phyloP scores from a whole-genome alignment of 2,113 vertebrate genomes.

The Alethe diademata region DNA sequence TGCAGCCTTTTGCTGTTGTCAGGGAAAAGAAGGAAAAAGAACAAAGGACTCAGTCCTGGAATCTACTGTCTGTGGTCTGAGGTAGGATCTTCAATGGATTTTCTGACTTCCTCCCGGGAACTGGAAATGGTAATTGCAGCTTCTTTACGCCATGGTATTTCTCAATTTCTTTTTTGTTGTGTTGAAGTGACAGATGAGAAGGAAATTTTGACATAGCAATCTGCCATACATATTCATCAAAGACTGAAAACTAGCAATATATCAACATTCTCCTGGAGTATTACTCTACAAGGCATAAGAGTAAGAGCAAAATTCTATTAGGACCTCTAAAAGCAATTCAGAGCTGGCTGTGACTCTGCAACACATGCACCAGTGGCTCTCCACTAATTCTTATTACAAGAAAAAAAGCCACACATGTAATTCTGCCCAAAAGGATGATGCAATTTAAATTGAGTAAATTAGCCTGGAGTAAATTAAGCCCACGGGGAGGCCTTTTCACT shows the following conservation, averaged over 20 bases:
- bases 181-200: not conserved
- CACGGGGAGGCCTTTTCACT: not conserved
- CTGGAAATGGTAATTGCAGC: not conserved
- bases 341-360: not conserved
- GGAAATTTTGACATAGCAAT: not conserved
- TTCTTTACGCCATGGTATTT: not conserved
- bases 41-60: not conserved
- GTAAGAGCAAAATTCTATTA: not conserved
- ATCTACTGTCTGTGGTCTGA: not conserved
- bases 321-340: not conserved
- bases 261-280: not conserved
- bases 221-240: not conserved
- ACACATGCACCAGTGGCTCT: not conserved
- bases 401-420: not conserved
- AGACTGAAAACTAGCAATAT: not conserved
- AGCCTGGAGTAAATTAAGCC: not conserved
- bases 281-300: not conserved
- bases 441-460: not conserved
- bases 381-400: not conserved
- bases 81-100: not conserved
- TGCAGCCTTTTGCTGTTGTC: not conserved
- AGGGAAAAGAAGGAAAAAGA: not conserved
- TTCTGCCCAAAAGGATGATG: not conserved
- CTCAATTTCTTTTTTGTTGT: not conserved
- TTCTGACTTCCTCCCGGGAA: not conserved